Conservation (phyloP, 1,140 invertebrate genomes). For the Atta texana region DNA sequence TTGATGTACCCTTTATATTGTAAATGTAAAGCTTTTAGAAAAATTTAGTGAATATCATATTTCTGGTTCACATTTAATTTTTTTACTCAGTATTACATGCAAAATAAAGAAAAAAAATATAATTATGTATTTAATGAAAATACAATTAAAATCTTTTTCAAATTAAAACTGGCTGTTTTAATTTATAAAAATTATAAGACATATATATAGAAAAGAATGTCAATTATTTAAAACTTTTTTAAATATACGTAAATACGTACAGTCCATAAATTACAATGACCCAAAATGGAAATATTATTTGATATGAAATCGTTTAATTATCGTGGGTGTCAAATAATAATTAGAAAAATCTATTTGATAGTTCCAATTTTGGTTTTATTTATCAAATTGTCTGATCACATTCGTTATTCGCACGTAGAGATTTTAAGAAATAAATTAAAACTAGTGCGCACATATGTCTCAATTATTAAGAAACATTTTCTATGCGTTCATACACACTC, state of each 20-base stretch:
- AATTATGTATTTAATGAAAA: background rate
- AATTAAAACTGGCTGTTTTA: background rate
- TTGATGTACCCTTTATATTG: background rate
- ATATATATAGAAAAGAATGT: background rate
- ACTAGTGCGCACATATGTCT: constrained; percentile 24
- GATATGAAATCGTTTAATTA: background rate
- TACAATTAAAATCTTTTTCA: background rate
- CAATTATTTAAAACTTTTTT: background rate
- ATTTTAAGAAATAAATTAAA: constrained; percentile 58
- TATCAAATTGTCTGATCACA: constrained; percentile 60
- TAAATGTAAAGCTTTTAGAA: constrained; percentile 10
- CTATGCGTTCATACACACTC: constrained; percentile 18
- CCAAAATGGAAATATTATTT: background rate
- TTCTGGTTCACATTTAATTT: background rate
- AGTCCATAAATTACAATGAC: background rate
- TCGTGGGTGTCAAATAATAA: constrained; percentile 1
- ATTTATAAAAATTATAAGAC: constrained; percentile 8
- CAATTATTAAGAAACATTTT: constrained; percentile 47
- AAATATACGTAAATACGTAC: background rate
- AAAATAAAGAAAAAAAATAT: constrained; percentile 4
- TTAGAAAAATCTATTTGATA: constrained; percentile 14
- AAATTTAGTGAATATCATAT: constrained; percentile 6
- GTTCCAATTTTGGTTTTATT: constrained; percentile 46
- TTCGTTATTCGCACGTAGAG: constrained; percentile 16
- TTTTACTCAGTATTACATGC: constrained; percentile 20